These are phyloP conservation scores for Enteromius thamalakanensis DNA, from an alignment of 2,797 vertebrate species.

Conservation along the genomic window DNA sequence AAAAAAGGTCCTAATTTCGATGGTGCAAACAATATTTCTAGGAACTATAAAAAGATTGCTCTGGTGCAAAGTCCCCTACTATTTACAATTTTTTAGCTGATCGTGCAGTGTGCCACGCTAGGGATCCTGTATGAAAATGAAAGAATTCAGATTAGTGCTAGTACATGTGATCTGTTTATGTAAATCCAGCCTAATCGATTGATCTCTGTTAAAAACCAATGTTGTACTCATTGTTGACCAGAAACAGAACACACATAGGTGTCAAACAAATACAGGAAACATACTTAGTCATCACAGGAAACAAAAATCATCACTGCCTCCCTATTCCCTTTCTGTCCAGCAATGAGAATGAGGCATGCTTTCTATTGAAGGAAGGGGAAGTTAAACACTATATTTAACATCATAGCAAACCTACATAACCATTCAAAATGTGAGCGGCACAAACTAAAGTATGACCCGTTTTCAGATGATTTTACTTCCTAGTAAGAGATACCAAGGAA, in stretches of 20 bases:
- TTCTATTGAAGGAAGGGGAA: background rate
- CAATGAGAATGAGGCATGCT: background rate
- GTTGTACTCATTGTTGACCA: background rate
- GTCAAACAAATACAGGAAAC: background rate
- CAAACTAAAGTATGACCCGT: background rate
- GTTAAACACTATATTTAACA: background rate
- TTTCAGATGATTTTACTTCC: background rate
- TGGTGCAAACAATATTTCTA: no score
- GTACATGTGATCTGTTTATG: background rate
- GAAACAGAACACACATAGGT: background rate
- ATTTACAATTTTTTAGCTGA: background rate
- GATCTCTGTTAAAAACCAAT: background rate
- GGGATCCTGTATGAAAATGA: background rate
- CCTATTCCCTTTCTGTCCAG: background rate
- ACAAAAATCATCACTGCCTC: background rate
- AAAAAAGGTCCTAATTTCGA: background rate
- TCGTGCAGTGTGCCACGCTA: background rate
- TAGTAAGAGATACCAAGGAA: background rate
- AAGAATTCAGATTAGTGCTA: background rate
- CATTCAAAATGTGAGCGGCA: background rate
- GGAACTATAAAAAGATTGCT: no score
- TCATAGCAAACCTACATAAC: background rate
- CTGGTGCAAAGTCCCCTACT: no score
- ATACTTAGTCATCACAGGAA: background rate
- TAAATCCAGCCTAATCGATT: background rate